A percentile compares a stretch with the other conserved stretches of the same genome.
Evolutionary conservation across 2,888 invertebrate species (phyloP).

Genomic region (Euproctis similis): DNA sequence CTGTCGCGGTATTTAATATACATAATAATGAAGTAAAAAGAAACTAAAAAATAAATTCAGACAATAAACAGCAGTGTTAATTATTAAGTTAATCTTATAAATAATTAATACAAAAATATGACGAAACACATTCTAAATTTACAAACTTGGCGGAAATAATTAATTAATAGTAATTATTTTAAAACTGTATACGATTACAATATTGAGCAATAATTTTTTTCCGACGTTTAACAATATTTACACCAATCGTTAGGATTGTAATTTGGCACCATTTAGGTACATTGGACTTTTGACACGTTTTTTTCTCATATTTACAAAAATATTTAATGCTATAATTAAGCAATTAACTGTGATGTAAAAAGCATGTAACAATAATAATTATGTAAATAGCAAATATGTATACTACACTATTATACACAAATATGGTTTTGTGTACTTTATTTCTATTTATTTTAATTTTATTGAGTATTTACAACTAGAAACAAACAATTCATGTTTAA

Average conservation of each 20-base stretch:
- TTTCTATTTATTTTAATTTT: no score
- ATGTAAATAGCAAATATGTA: no score
- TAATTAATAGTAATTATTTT: constrained; percentile 2
- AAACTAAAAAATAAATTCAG: not conserved
- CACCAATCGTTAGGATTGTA: constrained; percentile 29
- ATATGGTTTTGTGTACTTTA: no score
- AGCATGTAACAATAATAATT: no score
- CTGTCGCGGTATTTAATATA: no score
- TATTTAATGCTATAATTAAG: no score
- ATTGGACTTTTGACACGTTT: constrained; percentile 58
- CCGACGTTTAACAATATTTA: constrained; percentile 30
- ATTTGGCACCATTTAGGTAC: constrained; percentile 70
- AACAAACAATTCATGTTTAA: no score
- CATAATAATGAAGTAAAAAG: not conserved
- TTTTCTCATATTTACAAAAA: constrained; percentile 42
- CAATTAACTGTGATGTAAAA: no score
- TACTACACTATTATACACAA: no score
- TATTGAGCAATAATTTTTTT: constrained; percentile 55
- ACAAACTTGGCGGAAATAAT: constrained; percentile 1
- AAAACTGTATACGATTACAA: constrained; percentile 7
- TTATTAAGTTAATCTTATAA: not conserved
- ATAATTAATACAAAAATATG: not conserved
- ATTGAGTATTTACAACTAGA: no score
- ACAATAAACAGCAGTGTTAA: not conserved
- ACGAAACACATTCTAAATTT: not conserved